phyloP scores from a whole-genome alignment of 92 coral and sea anemone species.

The Metridium senile region DNA sequence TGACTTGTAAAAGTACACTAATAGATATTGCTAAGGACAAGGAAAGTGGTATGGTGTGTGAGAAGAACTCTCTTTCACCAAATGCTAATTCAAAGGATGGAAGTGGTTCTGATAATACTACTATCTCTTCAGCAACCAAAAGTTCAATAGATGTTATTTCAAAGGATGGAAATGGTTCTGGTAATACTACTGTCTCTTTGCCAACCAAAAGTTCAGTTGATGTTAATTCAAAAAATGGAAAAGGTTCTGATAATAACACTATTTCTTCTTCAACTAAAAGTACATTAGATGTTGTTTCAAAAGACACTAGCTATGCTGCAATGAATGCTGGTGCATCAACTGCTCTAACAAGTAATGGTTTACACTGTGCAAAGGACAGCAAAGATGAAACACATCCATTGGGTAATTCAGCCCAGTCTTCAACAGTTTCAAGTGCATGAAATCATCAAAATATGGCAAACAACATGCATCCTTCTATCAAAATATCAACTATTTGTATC shows the following conservation, averaged over 20 bases:
- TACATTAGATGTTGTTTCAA: not conserved
- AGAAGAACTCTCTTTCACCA: too few relatives aligned
- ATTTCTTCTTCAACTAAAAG: not conserved
- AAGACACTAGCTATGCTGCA: not conserved
- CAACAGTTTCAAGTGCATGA: not conserved
- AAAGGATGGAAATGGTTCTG: not conserved
- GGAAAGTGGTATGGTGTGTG: too few relatives aligned
- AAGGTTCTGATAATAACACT: not conserved
- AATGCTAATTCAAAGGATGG: not conserved
- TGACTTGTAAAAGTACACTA: too few relatives aligned
- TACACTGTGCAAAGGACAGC: constrained; percentile 2
- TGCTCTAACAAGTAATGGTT: not conserved
- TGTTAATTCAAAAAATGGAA: not conserved
- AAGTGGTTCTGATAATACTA: not conserved
- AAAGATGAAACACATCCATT: not conserved
- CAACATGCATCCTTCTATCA: too few relatives aligned
- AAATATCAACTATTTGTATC: too few relatives aligned
- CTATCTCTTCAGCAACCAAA: not conserved
- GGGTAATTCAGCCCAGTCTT: not conserved
- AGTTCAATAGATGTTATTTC: not conserved
- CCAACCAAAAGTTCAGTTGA: not conserved
- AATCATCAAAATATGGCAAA: not conserved
- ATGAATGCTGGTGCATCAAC: not conserved
- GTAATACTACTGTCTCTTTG: too few relatives aligned
- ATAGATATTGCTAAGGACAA: too few relatives aligned